Conservation (phyloP, 2,113 vertebrate species). For the Probosciger aterrimus region DNA sequence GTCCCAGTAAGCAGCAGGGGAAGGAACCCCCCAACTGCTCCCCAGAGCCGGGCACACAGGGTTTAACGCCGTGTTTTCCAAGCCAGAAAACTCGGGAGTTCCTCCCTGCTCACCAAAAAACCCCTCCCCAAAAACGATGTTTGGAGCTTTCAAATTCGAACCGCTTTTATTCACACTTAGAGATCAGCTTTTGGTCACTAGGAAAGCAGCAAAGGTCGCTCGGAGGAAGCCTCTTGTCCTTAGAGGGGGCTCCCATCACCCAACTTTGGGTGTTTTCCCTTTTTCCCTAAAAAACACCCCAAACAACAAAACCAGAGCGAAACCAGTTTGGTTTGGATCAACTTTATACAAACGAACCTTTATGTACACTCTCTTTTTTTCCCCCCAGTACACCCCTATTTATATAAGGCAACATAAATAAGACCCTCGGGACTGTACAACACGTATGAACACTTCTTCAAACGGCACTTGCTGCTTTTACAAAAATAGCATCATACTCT, state of each 20-base stretch:
- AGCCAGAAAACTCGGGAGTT: neutral
- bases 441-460: conserved; percentile 35
- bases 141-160: neutral
- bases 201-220: conserved; percentile 42
- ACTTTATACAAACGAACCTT: conserved; percentile 60
- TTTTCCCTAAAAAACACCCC: neutral
- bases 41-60: accelerated
- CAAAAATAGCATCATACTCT: conserved; percentile 61
- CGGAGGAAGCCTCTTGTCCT: neutral
- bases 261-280: neutral
- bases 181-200: conserved; percentile 40
- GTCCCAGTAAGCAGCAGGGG: neutral
- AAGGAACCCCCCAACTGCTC: neutral
- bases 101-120: neutral
- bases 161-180: conserved; percentile 59
- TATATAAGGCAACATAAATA: conserved; percentile 71
- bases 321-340: conserved; percentile 39
- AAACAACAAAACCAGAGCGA: neutral
- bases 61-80: accelerated
- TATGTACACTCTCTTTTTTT: conserved; percentile 43
- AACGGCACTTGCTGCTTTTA: conserved; percentile 32
- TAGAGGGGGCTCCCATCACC: neutral
- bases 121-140: neutral
- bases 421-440: conserved; percentile 63
- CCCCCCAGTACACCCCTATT: conserved; percentile 25